phyloP scores from a whole-genome alignment of 1,140 invertebrate genomes.

The Drosophila albomicans region DNA sequence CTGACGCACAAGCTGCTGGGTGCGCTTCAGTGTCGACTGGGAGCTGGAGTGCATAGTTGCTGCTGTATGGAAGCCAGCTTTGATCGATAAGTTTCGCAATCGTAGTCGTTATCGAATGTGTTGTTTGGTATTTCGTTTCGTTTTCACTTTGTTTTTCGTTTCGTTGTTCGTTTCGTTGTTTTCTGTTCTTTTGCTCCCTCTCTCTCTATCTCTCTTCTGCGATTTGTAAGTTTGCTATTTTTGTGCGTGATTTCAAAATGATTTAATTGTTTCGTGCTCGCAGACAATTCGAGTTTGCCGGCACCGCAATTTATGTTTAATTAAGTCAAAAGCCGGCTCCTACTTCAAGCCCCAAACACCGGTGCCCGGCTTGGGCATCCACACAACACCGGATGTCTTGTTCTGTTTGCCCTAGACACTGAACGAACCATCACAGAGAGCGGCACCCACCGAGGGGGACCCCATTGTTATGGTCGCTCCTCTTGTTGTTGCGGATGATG shows the following conservation, averaged over 20 bases:
- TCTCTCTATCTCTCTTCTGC: constrained; percentile 10
- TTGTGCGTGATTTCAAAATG: constrained; percentile 69
- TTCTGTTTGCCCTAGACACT: constrained; percentile 66
- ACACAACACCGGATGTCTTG: constrained; percentile 74
- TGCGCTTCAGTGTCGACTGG: constrained; percentile 72
- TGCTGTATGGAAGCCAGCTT: constrained; percentile 50
- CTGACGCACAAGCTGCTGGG: constrained; percentile 70
- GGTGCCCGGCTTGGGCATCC: not conserved
- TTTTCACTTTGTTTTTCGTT: constrained; percentile 51
- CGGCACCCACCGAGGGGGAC: constrained; percentile 55
- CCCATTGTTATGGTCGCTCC: constrained; percentile 53
- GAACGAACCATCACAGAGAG: constrained; percentile 18
- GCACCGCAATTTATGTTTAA: constrained; percentile 77
- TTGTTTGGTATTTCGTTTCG: constrained; percentile 45
- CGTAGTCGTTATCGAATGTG: constrained; percentile 35
- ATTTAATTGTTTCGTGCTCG: constrained; percentile 68
- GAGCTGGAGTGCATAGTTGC: constrained; percentile 64
- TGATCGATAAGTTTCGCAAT: constrained; percentile 46
- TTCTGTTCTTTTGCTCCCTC: constrained; percentile 14
- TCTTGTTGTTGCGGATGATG: constrained; percentile 39
- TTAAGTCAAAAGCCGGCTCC: constrained; percentile 64
- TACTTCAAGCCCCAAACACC: constrained; percentile 6
- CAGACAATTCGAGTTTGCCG: constrained; percentile 61
- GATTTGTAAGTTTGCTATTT: constrained; percentile 67
- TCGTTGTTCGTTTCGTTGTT: constrained; percentile 18